Evolutionary conservation across 2,113 vertebrate species (phyloP).

Genomic region (Pygoscelis adeliae): DNA sequence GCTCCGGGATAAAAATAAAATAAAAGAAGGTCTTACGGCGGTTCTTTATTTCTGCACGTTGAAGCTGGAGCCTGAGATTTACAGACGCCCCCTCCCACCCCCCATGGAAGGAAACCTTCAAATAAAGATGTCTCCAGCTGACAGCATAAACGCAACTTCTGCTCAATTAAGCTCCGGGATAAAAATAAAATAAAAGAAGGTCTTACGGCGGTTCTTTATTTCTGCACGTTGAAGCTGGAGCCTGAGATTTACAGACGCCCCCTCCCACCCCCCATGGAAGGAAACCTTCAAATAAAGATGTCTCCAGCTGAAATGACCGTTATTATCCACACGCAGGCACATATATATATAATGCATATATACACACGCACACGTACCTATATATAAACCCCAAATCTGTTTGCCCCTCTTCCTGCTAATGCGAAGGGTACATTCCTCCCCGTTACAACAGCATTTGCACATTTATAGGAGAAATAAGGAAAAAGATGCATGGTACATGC

Average conservation of each 20-base stretch:
- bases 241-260: background rate
- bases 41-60: slow-evolving; percentile 1
- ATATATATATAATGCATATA: background rate
- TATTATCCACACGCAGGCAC: background rate
- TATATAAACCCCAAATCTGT: slow-evolving; percentile 56
- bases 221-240: slow-evolving; percentile 1
- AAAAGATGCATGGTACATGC: slow-evolving; percentile 55
- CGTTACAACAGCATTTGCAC: slow-evolving; percentile 72
- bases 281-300: slow-evolving; percentile 73
- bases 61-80: slow-evolving; percentile 3
- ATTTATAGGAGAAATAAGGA: slow-evolving; percentile 70
- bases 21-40: background rate
- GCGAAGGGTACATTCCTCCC: slow-evolving; percentile 53
- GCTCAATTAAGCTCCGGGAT: slow-evolving; percentile 68
- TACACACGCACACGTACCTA: background rate
- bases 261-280: background rate
- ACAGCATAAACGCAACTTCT: slow-evolving; percentile 69
- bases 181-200: background rate
- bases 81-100: background rate
- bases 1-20: slow-evolving; percentile 9
- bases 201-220: background rate
- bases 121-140: slow-evolving; percentile 72
- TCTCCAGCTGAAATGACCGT: slow-evolving; percentile 68
- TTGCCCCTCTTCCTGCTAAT: slow-evolving; percentile 44
- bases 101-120: slow-evolving; percentile 51